Base-by-base conservation (phyloP, 2,797 vertebrate species). In the Sciurus carolinensis region DNA sequence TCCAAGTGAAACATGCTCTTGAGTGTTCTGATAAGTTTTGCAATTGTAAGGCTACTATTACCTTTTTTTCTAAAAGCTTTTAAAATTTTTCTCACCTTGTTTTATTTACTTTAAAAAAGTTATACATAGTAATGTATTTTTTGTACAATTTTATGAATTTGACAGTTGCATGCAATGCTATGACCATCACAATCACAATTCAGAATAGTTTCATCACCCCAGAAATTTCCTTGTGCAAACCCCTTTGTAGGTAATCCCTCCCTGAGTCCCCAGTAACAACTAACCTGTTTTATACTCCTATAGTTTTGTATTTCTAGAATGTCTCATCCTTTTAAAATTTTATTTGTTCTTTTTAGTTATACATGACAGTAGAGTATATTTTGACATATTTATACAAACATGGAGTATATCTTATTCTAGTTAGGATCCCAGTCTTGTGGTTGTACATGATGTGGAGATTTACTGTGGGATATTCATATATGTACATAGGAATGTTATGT, bases 231-330 rank as follows among this genome's bases (percentile, higher is more conserved):
- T 90, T 28, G 30, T 50, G 47, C 39, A 76, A 75, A 50, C 67
- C 28, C 66, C 54, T 72, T 72, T 81, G 24, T 36, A 73, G 44
- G n/a, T 39, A 80, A n/a, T 91, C 57, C 64, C 30, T 80, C 24
- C 47, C 22, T 5, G 20, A 91, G 9, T 66, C 44, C 82, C 33
- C 24, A 42, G 44, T n/a, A 80, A 54, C 18, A 86, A 91, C 7
- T 33, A 17, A 64, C 4, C 1, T 81, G 17, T 57, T 80, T 69
- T 44, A 24, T 59, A 67, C 52, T 26, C 26, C 14, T 77, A 50
- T 33, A 83, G 39, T 67, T 94, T 76, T 90, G 24, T 50, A 47
- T 83, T 94, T 94, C n/a, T 71, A 94, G 62, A 90, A 69, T 84
- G 26, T 33, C 11, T 84, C 42, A 84, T 69, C 7, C 20, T 73